Base-by-base conservation (phyloP, 2,888 invertebrate species). In the Chirona hameri region DNA sequence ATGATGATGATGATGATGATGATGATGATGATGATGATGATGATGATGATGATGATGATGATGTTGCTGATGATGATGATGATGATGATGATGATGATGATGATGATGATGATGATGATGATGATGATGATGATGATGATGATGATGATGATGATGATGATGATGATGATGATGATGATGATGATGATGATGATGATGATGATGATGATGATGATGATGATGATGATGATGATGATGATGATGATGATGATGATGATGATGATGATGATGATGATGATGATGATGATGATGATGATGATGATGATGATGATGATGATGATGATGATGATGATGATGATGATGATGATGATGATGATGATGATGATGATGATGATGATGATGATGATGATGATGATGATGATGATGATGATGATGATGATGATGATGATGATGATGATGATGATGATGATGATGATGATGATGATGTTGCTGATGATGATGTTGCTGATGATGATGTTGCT, bases 1-100 rank as follows among this genome's bases (percentile, higher is more conserved):
- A 65, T n/a, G n/a, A 65, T n/a, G 65, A 65, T 65, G n/a, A n/a
- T n/a, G n/a, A 65, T n/a, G n/a, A 65, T 65, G 65, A 65, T n/a
- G n/a, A 65, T n/a, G n/a, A 65, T n/a, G n/a, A 65, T 65, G 65
- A 65, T n/a, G n/a, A 65, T n/a, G n/a, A 65, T n/a, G n/a, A 65
- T n/a, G 65, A 65, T 65, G n/a, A 65, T n/a, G n/a, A n/a, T n/a
- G n/a, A n/a, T n/a, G n/a, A n/a, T n/a, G n/a, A n/a, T n/a, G n/a
- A n/a, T n/a, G n/a, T n/a, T n/a, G n/a, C n/a, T n/a, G n/a, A n/a
- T n/a, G n/a, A n/a, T n/a, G n/a, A n/a, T n/a, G n/a, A n/a, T n/a
- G n/a, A n/a, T n/a, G n/a, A n/a, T n/a, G n/a, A n/a, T n/a, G n/a
- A n/a, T n/a, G n/a, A n/a, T n/a, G n/a, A 65, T n/a, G n/a, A 65